Base-by-base conservation (phyloP, 2,797 vertebrate species). In the Thalassophryne amazonica region DNA sequence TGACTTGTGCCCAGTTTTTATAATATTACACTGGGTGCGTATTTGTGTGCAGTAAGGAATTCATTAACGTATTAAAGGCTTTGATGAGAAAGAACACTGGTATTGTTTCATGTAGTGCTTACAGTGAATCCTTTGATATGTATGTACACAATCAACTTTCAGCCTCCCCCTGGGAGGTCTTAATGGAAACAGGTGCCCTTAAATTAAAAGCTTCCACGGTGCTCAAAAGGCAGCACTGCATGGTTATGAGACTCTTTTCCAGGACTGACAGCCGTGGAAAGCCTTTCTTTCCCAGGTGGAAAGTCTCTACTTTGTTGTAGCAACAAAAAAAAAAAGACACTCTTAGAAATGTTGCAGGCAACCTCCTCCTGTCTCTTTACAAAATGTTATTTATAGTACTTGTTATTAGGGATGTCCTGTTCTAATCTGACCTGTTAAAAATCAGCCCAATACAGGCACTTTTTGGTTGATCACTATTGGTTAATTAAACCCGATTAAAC, bases 181-280 rank as follows among this genome's bases (percentile, higher is more conserved):
- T n/a, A n/a, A n/a, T n/a, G n/a, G n/a, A n/a, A n/a, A n/a, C n/a
- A n/a, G 31, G 7, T 38, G 16, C 24, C 25, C 30, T 50, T 16
- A 61, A 56, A 46, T 71, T 48, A 47, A 33, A 29, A 30, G 28
- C 38, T 30, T 43, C 15, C 24, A 24, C n/a, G 19, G 14, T 29
- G 9, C 28, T 22, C 4, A 16, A 34, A 31, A n/a, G n/a, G 15
- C 9, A 30, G 16, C 40, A 33, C 14, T 40, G 19, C 33, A 42
- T 21, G 33, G 28, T 73, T 55, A 42, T 70, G 61, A 50, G 17
- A 31, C 38, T 47, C 39, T 47, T 34, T 60, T 57, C 46, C 22
- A 33, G 39, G 22, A 4, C 40, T 46, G 18, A 20, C 3, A 45
- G 16, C 18, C 25, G 4, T 24, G 30, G 16, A 20, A 17, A 18